phyloP scores from a whole-genome alignment of 2,888 invertebrate genomes.

The Eutolmus rufibarbis region DNA sequence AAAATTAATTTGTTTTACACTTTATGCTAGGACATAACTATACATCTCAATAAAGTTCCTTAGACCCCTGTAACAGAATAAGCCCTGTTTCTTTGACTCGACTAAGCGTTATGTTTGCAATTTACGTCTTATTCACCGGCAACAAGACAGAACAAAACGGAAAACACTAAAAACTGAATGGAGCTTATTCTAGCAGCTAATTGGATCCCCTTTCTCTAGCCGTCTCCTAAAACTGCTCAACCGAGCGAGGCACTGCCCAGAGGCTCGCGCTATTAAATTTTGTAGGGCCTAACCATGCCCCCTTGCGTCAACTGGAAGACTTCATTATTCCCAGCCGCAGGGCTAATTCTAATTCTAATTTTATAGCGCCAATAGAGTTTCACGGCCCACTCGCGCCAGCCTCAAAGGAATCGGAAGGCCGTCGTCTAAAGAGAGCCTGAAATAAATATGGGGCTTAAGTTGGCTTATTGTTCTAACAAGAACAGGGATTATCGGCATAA shows the following conservation, averaged over 20 bases:
- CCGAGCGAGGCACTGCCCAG: neutral
- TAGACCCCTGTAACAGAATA: neutral
- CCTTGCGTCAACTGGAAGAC: neutral
- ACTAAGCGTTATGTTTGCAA: neutral
- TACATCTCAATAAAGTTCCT: neutral
- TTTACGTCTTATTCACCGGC: neutral
- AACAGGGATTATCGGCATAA: neutral
- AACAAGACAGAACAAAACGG: neutral
- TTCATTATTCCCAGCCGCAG: neutral
- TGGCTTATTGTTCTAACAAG: slow-evolving; percentile 13
- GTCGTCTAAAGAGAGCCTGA: neutral
- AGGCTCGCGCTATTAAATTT: neutral
- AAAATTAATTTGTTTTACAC: neutral
- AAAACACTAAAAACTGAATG: neutral
- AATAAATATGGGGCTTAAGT: slow-evolving; percentile 1
- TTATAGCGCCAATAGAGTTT: neutral
- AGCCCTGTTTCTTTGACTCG: neutral
- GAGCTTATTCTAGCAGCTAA: neutral
- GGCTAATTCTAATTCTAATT: neutral
- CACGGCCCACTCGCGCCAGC: neutral
- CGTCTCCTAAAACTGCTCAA: neutral
- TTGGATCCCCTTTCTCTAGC: neutral
- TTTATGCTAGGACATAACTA: neutral
- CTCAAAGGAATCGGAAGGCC: neutral
- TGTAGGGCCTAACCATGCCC: neutral